These are phyloP conservation scores for Lasioglossum vierecki DNA, from an alignment of 2,888 invertebrate genomes.

Conservation along the genomic window DNA sequence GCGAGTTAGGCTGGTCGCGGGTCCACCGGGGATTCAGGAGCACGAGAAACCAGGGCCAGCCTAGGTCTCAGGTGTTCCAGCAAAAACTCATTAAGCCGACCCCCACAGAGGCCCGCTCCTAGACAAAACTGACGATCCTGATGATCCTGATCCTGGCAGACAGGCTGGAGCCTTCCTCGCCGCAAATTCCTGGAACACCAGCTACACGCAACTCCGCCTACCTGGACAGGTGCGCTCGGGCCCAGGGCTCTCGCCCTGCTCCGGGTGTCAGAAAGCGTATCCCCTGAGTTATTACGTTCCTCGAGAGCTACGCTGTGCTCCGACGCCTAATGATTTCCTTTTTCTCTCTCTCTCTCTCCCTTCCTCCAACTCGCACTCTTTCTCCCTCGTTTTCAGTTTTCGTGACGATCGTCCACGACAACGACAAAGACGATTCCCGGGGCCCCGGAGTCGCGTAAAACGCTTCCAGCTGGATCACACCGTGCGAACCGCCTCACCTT, in stretches of 20 bases:
- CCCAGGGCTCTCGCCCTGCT: constrained; percentile 69
- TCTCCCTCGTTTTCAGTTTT: neutral
- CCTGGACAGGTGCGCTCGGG: constrained; percentile 83
- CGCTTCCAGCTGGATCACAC: constrained; percentile 55
- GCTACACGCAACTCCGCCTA: constrained; percentile 74
- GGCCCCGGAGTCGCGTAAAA: constrained; percentile 50
- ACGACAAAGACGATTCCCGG: constrained; percentile 23
- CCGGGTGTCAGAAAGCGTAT: constrained; percentile 78
- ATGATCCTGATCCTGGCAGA: constrained; percentile 82
- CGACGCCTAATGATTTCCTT: constrained; percentile 75
- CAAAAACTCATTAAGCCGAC: constrained; percentile 80
- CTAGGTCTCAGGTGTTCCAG: constrained; percentile 47
- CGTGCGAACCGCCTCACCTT: constrained; percentile 57
- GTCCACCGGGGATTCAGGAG: neutral
- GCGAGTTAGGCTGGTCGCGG: neutral
- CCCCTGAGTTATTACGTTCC: constrained; percentile 80
- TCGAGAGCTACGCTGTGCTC: constrained; percentile 72
- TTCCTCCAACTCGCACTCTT: neutral
- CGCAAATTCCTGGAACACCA: constrained; percentile 79
- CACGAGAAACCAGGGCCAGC: neutral
- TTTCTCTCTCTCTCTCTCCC: constrained; percentile 22
- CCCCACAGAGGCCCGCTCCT: constrained; percentile 67
- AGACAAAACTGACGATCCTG: constrained; percentile 78
- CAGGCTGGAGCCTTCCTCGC: constrained; percentile 80
- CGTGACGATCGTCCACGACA: constrained; percentile 52